A percentile compares a stretch with the other conserved stretches of the same genome.
These are phyloP conservation scores for Clamator glandarius DNA, from an alignment of 2,797 vertebrate species.

Conservation along the genomic window DNA sequence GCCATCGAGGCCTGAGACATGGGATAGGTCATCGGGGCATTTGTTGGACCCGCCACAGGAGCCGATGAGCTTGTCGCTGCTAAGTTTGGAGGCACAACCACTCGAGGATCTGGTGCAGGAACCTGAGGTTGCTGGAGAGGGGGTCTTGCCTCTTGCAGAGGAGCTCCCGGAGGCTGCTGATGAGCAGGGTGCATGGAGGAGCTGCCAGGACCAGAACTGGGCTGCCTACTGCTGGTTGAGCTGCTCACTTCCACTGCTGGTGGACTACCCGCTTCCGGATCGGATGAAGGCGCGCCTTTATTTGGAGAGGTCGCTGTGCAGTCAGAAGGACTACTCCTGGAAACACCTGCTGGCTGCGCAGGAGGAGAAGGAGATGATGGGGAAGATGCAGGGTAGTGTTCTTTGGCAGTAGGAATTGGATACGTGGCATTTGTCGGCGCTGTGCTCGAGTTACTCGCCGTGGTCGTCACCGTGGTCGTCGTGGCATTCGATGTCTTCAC, in stretches of 20 bases:
- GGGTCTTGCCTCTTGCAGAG: constrained; percentile 78
- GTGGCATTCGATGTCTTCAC: constrained; percentile 84
- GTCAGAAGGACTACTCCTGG: constrained; percentile 80
- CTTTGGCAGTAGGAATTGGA: constrained; percentile 84
- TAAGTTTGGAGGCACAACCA: constrained; percentile 78
- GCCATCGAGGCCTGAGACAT: constrained; percentile 76
- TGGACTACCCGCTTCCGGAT: constrained; percentile 75
- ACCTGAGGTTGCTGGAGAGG: constrained; percentile 82
- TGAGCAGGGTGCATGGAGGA: constrained; percentile 75
- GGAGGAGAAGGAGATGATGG: constrained; percentile 84
- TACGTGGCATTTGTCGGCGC: constrained; percentile 81
- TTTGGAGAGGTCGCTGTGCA: constrained; percentile 74
- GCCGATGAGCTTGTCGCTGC: constrained; percentile 71
- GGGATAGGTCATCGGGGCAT: constrained; percentile 73
- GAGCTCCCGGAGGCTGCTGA: constrained; percentile 75
- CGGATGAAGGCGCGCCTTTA: constrained; percentile 74
- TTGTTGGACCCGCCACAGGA: constrained; percentile 68
- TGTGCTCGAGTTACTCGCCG: constrained; percentile 82
- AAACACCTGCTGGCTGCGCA: constrained; percentile 71
- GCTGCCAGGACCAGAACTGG: constrained; percentile 60
- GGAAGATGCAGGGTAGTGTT: constrained; percentile 83
- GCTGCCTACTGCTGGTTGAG: constrained; percentile 66
- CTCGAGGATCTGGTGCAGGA: constrained; percentile 79
- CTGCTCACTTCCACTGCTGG: constrained; percentile 66
- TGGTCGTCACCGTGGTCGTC: constrained; percentile 81